Evolutionary conservation across 2,113 vertebrate genomes (phyloP), one percentile per base, ranked within the genome.

Genomic region (Thamnophis sirtalis): DNA sequence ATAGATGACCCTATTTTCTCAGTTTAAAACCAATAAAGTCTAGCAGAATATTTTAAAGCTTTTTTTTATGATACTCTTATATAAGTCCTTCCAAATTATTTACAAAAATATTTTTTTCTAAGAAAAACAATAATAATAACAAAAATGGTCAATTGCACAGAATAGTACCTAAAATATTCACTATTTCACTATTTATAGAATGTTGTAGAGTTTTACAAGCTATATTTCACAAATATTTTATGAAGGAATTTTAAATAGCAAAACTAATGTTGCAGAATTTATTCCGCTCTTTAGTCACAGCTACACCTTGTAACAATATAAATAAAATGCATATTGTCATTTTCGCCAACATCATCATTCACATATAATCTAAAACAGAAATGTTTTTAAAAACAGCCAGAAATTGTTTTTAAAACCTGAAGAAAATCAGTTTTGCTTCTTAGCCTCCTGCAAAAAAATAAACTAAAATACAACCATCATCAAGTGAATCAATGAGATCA

Each of bases 141-240:
- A 9, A 55, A 21, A 55, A 88, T 13, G 38, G 9, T 38, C 10
- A 54, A 15, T 38, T 56, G 5, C 87, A 43, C 21, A 88, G 87
- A 88, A 56, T 5, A 88, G 38, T 58, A 58, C 22, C 38, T 48
- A 58, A 88, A 58, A 48, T 8, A 56, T 21, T 56, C 22, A 58
- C n/a, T n/a, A 88, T 43, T 88, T 58, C 22, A 43, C 38, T 90
- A 86, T 94, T 21, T 80, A 38, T 80, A 43, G 17, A 85, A 84
- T 95, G 84, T 86, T 93, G 60, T 94, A 88, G 60, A 94, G 94
- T 88, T 91, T 80, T 93, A 22, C 17, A 54, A 55, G 86, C 90
- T 90, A 96, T 63, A 7, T 93, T 26, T 21, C 11, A 90, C 91
- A 91, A 38, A 38, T 80, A 38, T 43, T 80, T 80, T 19, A 80